Percentiles rank a stretch among this genome's conserved stretches.
phyloP scores from a whole-genome alignment of 2,888 invertebrate species.

The Drosophila putrida region DNA sequence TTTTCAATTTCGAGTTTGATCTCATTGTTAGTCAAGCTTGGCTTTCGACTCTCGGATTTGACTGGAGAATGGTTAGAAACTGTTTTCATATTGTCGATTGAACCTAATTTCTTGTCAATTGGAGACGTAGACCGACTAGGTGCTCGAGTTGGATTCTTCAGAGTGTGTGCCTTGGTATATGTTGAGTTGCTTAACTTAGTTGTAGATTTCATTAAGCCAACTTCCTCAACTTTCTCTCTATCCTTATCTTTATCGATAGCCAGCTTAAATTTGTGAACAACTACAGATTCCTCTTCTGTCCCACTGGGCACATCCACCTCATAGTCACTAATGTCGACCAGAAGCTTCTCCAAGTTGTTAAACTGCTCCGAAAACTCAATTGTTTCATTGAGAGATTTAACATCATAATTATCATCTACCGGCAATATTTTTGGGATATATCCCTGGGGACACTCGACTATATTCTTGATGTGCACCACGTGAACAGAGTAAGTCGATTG shows the following conservation, averaged over 20 bases:
- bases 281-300: constrained; percentile 27
- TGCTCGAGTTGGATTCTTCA: neutral
- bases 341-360: constrained; percentile 37
- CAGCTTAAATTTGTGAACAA: constrained; percentile 11
- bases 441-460: constrained; percentile 53
- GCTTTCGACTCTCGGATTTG: neutral
- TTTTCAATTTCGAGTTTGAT: neutral
- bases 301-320: constrained; percentile 67
- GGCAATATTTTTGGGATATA: constrained; percentile 34
- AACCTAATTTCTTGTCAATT: neutral
- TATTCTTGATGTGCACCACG: constrained; percentile 57
- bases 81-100: neutral
- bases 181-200: neutral
- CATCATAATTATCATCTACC: constrained; percentile 36
- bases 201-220: neutral
- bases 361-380: constrained; percentile 68
- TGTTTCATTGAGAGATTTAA: constrained; percentile 70
- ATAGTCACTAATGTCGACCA: constrained; percentile 68
- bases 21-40: neutral
- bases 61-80: neutral
- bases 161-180: neutral
- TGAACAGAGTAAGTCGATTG: constrained; percentile 74
- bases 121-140: neutral
- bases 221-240: neutral
- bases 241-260: constrained; percentile 19